phyloP scores from a whole-genome alignment of 2,888 invertebrate species.

The Tipula vernalis region DNA sequence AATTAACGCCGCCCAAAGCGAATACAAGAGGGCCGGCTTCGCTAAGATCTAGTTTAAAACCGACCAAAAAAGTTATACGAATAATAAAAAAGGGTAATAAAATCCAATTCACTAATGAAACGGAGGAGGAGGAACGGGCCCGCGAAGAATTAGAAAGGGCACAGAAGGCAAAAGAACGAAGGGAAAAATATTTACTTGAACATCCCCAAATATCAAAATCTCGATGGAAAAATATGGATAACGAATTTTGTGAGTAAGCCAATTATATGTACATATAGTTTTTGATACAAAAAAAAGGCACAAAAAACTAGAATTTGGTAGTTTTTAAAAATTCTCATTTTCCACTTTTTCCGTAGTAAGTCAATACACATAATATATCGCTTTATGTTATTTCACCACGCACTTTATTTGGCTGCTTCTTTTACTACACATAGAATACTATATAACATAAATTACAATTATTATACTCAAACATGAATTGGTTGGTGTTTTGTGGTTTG shows the following conservation, averaged over 20 bases:
- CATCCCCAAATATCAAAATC: neutral
- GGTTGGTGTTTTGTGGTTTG: neutral
- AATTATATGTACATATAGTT: neutral
- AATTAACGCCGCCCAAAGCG: neutral
- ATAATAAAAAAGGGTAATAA: neutral
- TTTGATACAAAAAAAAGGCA: no score
- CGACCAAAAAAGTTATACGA: neutral
- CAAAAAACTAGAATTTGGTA: no score
- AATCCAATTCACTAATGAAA: neutral
- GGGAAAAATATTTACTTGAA: neutral
- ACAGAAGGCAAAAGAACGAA: neutral
- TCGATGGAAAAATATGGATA: neutral
- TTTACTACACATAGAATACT: neutral
- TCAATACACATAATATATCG: neutral
- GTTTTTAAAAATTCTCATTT: no score
- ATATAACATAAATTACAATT: neutral
- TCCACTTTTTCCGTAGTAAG: no score
- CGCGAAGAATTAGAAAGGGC: neutral
- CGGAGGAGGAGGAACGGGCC: neutral
- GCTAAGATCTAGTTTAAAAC: neutral
- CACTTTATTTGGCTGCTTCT: neutral
- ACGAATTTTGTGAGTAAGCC: neutral
- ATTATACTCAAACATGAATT: neutral
- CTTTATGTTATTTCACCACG: neutral
- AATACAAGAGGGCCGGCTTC: neutral